Evolutionary conservation across 2,888 invertebrate species (phyloP), one percentile per base, ranked within the genome.

Genomic region (Podabrus alpinus): DNA sequence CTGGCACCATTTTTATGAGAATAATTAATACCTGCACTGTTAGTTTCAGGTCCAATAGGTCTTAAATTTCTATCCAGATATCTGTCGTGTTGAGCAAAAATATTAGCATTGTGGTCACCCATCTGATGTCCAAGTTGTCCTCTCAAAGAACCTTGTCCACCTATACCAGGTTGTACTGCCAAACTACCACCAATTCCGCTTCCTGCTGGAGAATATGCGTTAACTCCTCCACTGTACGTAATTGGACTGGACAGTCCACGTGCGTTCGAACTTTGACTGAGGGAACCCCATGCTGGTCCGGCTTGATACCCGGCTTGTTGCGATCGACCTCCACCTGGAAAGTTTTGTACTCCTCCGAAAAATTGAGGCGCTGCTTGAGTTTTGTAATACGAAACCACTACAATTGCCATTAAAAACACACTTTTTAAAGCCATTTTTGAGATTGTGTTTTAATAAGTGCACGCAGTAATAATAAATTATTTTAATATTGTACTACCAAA

Each of bases 271-370:
- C 66, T 66, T 72, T 75, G 75, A 7, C 72, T 72, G 4, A 77
- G 17, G 0, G 77, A 77, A 13, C 72, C 77, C 74, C 77, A 77
- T 11, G 72, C 77, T 9, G 77, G 77, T 45, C 75, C 77, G 2
- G 69, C 72, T 71, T 68, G 45, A 17, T 73, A 77, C 13, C 77
- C 75, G 13, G 45, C 72, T 45, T 15, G 59, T 59, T 75, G 62
- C 15, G 5, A 17, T 17, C 15, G 15, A 2, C 75, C 74, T n/a
- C 75, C 77, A 15, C 25, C 17, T 11, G 72, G 75, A 24, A 69
- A 61, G 2, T 9, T 10, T 9, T 60, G 17, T 9, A 61, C 21
- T 9, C 77, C 74, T 15, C 77, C 77, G 15, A 77, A 77, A 13
- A 75, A 21, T 64, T 77, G 77, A 11, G 16, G n/a, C 3, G 62